These are phyloP conservation scores for Hemibagrus wyckioides DNA, from an alignment of 2,113 vertebrate species.

Conservation along the genomic window DNA sequence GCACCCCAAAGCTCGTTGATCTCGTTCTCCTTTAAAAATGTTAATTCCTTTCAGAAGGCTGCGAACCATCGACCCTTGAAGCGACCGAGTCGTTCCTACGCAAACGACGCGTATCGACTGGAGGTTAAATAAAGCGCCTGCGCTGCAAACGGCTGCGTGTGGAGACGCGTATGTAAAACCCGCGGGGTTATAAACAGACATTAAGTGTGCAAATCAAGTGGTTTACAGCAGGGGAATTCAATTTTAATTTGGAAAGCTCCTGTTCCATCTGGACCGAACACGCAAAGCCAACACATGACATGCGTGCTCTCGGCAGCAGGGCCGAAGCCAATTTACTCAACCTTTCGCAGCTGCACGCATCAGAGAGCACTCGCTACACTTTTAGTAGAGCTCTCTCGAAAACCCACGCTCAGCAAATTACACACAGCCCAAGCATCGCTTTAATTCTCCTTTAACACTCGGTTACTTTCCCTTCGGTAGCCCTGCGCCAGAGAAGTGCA, in stretches of 20 bases:
- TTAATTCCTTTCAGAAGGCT: slow-evolving; percentile 8
- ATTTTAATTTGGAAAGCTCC: slow-evolving; percentile 34
- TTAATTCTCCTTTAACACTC: slow-evolving; percentile 16
- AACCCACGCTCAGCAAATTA: slow-evolving; percentile 38
- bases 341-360: slow-evolving; percentile 50
- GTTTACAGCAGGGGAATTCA: slow-evolving; percentile 17
- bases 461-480: slow-evolving; percentile 14
- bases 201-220: neutral
- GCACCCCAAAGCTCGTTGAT: neutral
- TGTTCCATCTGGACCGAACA: slow-evolving; percentile 35
- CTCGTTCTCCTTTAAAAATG: neutral
- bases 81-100: neutral
- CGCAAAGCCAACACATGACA: slow-evolving; percentile 37
- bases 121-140: neutral
- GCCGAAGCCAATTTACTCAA: slow-evolving; percentile 52
- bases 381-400: slow-evolving; percentile 36
- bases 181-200: neutral
- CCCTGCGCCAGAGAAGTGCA: neutral
- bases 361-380: slow-evolving; percentile 41
- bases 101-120: neutral
- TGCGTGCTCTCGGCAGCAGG: slow-evolving; percentile 9
- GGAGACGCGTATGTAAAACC: neutral
- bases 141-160: neutral
- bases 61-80: neutral
- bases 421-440: neutral